Evolutionary conservation across 2,113 vertebrate species (phyloP), one percentile per base, ranked within the genome.

Genomic region (Pelobates fuscus): DNA sequence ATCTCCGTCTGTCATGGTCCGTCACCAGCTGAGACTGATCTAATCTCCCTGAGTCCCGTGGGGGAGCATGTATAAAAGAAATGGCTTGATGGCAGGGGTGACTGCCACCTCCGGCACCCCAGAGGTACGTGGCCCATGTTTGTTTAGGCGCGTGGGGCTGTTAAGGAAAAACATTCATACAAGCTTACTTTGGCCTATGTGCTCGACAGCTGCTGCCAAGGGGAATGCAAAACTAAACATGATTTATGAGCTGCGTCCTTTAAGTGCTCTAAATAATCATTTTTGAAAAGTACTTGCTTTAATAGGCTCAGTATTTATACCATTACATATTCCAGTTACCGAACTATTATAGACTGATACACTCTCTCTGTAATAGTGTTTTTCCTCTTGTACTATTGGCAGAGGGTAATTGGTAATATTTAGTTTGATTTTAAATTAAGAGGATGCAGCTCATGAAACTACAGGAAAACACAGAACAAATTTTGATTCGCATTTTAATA

Each of bases 21-120:
- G 78, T 84, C 81, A 79, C 80, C 81, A 32, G 70, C 82, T 82
- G 82, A 91, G 87, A 82, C 82, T 80, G 78, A 84, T 66, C 83
- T 86, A 86, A 87, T 77, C 77, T 87, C 86, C 67, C 78, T 80
- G 80, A 0, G 2, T 82, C 78, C 81, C 26, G 20, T 75, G 82
- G 82, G 84, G 81, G 82, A 93, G 89, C 84, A 93, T 93, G 92
- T 92, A 93, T 82, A 92, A 86, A 87, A 88, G 85, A 86, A 89
- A 93, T 93, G 92, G 90, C 80, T 64, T 92, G 83, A 92, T 91
- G 92, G 91, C 92, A 86, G 90, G 78, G 79, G 86, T 93, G 82
- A 87, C 85, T 79, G 85, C 92, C 80, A 91, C 89, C 80, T 93
- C 92, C 0, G 85, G 90, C 80, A 91, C 91, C 83, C 91, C 92